Percentiles rank a stretch among this genome's conserved stretches.
Evolutionary conservation across 2,113 vertebrate species (phyloP).

Genomic region (Sterrhoptilus dennistouni): DNA sequence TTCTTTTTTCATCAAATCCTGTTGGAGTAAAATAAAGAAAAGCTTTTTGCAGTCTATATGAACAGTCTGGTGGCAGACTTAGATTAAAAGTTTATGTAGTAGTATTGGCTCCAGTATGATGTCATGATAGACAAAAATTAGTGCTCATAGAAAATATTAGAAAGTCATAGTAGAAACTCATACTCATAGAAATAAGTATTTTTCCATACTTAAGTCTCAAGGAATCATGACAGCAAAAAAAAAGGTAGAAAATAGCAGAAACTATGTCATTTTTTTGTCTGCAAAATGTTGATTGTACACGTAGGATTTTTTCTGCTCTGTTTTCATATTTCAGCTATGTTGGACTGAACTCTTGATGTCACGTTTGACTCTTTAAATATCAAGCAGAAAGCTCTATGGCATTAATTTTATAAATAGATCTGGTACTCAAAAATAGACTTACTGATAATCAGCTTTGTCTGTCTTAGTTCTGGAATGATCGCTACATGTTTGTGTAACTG

Average conservation of each 20-base stretch:
- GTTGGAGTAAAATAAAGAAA: background rate
- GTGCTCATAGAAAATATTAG: background rate
- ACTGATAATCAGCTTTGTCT: conserved; percentile 53
- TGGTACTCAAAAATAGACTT: conserved; percentile 33
- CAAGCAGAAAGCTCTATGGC: conserved; percentile 9
- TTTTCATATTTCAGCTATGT: background rate
- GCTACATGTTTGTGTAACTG: background rate
- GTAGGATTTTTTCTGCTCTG: background rate
- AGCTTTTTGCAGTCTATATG: background rate
- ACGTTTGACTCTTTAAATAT: background rate
- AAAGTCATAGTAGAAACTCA: background rate
- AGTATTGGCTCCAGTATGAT: background rate
- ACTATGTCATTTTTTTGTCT: background rate
- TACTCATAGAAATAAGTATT: background rate
- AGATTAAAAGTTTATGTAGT: background rate
- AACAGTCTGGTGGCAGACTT: background rate
- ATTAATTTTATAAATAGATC: conserved; percentile 57
- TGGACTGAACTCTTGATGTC: background rate
- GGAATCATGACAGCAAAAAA: background rate
- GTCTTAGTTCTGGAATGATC: conserved; percentile 6
- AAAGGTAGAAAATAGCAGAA: background rate
- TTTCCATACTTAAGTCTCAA: background rate
- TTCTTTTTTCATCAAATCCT: background rate
- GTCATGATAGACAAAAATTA: background rate
- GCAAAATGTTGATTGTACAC: background rate